A percentile compares a stretch with the other conserved stretches of the same genome.
Conservation (phyloP, 1,140 invertebrate species). For the Cardiocondyla obscurior region DNA sequence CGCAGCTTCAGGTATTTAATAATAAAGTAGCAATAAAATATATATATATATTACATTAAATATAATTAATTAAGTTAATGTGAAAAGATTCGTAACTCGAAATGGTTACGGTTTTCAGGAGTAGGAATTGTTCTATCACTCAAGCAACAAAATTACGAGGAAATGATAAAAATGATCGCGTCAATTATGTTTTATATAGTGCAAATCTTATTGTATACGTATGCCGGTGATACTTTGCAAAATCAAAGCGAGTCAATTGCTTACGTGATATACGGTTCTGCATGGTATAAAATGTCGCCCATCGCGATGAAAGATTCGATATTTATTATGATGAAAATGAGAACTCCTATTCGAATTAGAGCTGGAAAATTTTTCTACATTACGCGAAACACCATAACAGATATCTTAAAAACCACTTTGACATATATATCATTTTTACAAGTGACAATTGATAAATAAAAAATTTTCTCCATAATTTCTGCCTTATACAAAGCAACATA, state of each 20-base stretch:
- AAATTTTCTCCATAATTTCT: neutral
- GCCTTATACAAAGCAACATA: neutral
- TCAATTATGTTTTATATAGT: conserved; percentile 25
- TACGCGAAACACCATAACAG: conserved; percentile 68
- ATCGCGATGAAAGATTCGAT: conserved; percentile 53
- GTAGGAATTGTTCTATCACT: neutral
- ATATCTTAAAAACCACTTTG: conserved; percentile 65
- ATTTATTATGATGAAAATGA: conserved; percentile 66
- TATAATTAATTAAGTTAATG: neutral
- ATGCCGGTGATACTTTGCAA: conserved; percentile 65
- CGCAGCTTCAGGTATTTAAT: conserved; percentile 52
- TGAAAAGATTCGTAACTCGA: neutral
- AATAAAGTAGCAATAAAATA: neutral
- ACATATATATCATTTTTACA: conserved; percentile 71
- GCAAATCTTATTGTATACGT: conserved; percentile 68
- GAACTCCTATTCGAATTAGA: conserved; percentile 58
- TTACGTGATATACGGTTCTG: conserved; percentile 44
- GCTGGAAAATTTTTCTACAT: conserved; percentile 67
- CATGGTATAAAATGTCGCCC: conserved; percentile 66
- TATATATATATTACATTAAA: neutral
- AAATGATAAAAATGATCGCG: conserved; percentile 8
- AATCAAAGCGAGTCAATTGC: conserved; percentile 41
- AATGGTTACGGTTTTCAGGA: conserved; percentile 18
- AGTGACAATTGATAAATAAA: conserved; percentile 27
- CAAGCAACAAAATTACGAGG: conserved; percentile 9